Evolutionary conservation across 2,113 vertebrate genomes (phyloP), one percentile per base, ranked within the genome.

Genomic region (Neotoma lepida): DNA sequence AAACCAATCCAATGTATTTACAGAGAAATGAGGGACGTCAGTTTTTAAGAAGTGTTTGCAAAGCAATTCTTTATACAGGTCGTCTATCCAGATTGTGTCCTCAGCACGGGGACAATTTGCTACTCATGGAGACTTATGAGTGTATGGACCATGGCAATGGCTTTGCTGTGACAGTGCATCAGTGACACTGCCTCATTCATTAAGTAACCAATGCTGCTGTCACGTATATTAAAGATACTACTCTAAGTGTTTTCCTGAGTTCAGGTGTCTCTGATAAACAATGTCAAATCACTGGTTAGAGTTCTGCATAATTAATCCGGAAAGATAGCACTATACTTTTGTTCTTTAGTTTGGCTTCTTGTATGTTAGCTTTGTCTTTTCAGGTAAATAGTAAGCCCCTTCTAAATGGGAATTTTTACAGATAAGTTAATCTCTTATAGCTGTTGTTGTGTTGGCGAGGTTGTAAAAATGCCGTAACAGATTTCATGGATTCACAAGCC

Each of bases 1-100:
- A 92, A 94, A 91, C 64, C 63, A 88, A 64, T 82, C 46, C 30
- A 90, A 1, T 87, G 87, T 86, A 46, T 87, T 93, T 64, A 58
- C n/a, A 49, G 14, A 46, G n/a, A 95, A 97, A 94, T 74, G 17
- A 93, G 6, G 12, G 12, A 68, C 68, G 35, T 9, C 33, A 78
- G 1, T 89, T 93, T 84, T 30, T 51, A 51, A 10, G 39, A 88
- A 26, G 6, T 74, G n/a, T 77, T 95, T 56, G 70, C 56, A 70
- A 91, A 86, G 68, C 6, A 82, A 13, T 63, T 44, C 24, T 91
- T 91, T 24, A 56, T 49, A 15, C 39, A 22, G 20, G 3, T 89
- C 14, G 82, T 86, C 6, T 30, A 13, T 9, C n/a, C 18, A 93
- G 73, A 13, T 51, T 71, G 20, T 0, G 28, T 54, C 18, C 6